phyloP scores from a whole-genome alignment of 1,140 invertebrate species.

The Drosophila seguyi region DNA sequence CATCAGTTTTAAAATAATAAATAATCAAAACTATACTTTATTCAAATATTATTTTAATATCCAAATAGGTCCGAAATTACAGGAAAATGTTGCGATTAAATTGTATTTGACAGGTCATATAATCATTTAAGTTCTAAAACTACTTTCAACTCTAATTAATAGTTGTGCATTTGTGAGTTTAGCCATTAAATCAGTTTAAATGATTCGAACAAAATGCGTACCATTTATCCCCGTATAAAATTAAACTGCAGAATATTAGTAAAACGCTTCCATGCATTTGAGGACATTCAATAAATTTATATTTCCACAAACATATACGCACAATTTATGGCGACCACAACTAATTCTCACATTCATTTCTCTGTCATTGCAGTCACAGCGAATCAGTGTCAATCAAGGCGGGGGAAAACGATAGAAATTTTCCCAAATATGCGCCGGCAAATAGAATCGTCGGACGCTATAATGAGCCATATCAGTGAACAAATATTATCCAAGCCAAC shows the following conservation, averaged over 20 bases:
- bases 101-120: background rate
- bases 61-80: background rate
- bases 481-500: constrained; percentile 64
- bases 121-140: background rate
- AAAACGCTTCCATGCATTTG: background rate
- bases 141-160: background rate
- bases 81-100: background rate
- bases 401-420: constrained; percentile 27
- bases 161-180: too few species aligned
- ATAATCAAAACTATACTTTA: too few species aligned
- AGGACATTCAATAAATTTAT: constrained; percentile 2
- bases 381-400: constrained; percentile 37
- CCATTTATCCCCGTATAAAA: background rate
- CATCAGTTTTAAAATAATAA: background rate
- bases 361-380: constrained; percentile 31
- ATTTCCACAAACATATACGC: background rate
- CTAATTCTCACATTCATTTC: constrained; percentile 7
- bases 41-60: background rate
- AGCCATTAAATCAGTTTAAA: background rate
- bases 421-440: constrained; percentile 63
- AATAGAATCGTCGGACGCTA: constrained; percentile 58
- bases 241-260: background rate
- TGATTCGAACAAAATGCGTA: background rate
- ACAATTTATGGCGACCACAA: constrained; percentile 9
- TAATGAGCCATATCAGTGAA: constrained; percentile 77